These are phyloP conservation scores for Sebastolobus alascanus DNA, from an alignment of 2,797 vertebrate genomes.

Conservation along the genomic window DNA sequence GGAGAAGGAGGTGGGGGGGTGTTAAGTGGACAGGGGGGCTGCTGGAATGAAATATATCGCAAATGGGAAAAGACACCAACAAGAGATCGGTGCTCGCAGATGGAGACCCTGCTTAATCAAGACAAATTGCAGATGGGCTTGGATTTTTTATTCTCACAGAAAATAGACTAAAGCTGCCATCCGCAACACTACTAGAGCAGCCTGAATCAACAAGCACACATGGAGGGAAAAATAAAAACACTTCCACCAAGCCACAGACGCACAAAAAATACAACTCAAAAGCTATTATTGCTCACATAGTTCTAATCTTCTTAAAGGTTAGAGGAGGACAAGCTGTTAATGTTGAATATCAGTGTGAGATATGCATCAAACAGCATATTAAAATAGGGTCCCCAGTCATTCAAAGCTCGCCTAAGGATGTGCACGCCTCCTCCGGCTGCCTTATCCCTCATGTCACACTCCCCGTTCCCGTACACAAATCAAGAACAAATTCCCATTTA, in stretches of 20 bases:
- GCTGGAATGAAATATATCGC: conserved; percentile 69
- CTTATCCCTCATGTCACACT: conserved; percentile 65
- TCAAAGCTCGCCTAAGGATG: conserved; percentile 49
- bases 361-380: conserved; percentile 60
- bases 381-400: conserved; percentile 43
- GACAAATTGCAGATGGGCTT: conserved; percentile 75
- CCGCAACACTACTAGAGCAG: conserved; percentile 38
- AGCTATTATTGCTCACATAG: conserved; percentile 52
- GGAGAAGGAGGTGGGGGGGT: conserved; percentile 59
- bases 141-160: conserved; percentile 58
- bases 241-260: conserved; percentile 12
- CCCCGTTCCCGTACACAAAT: conserved; percentile 36
- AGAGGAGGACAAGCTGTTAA: conserved; percentile 57
- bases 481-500: conserved; percentile 74
- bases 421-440: conserved; percentile 46
- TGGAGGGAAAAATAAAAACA: conserved; percentile 25
- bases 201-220: conserved; percentile 45
- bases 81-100: conserved; percentile 73
- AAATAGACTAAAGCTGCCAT: conserved; percentile 63
- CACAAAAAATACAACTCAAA: conserved; percentile 21
- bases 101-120: conserved; percentile 79
- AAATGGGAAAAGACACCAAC: conserved; percentile 79
- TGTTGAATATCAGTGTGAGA: conserved; percentile 36
- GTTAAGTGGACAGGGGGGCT: conserved; percentile 67
- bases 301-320: conserved; percentile 70